Evolutionary conservation across 2,888 invertebrate species (phyloP), one percentile per base, ranked within the genome.

Genomic region (Rhagonycha fulva): DNA sequence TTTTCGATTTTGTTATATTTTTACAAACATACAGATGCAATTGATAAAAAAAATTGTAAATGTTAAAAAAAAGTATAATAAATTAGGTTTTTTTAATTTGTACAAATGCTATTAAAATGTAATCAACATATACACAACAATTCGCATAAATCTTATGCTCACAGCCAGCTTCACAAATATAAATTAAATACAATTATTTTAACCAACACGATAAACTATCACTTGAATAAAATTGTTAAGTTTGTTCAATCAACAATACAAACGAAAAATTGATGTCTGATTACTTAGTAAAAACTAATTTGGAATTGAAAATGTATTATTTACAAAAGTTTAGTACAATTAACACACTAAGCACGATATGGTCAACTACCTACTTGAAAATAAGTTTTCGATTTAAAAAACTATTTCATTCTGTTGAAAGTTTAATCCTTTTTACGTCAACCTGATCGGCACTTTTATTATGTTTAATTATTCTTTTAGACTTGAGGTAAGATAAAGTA

Each of bases 401-500:
- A 32, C 23, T 68, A 23, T 12, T 19, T 30, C 73, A 76, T 11
- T 76, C 74, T 69, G 30, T 14, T 14, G 74, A 68, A 32, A 76
- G 60, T 72, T 81, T 82, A 76, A 82, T 79, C 28, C 86, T 87
- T 81, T 87, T 87, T 19, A 79, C 24, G 68, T 83, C 80, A 68
- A 70, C 71, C 28, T 68, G 68, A 24, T 84, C 85, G n/a, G 82
- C 63, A 76, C 79, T 81, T 82, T 87, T 87, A 47, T 47, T 47
- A 82, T 86, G 86, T 80, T 86, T 83, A 76, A 83, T 80, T 73
- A 88, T 88, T 72, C 88, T 83, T 81, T 87, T 88, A 0, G 87
- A 85, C 81, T 88, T 88, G 72, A 88, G 82, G 80, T 87, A 87
- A 60, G 85, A 86, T 78, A 88, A 82, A 32, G 87, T 86, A 71